Percentiles rank a stretch among this genome's conserved stretches.
Conservation (phyloP, 2,797 vertebrate genomes). For the Muscicapa striata region DNA sequence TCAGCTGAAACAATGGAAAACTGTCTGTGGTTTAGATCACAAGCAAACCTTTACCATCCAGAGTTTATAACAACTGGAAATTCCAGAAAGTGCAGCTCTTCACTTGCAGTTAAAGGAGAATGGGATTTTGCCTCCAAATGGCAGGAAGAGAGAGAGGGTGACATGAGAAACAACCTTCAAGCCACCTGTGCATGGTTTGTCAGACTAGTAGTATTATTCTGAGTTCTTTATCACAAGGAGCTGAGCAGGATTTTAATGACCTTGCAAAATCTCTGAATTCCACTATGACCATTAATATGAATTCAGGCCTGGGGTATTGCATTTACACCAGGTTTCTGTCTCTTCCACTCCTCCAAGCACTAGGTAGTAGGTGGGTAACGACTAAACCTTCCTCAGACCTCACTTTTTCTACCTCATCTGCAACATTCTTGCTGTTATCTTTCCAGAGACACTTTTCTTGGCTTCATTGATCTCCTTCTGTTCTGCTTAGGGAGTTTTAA, state of each 20-base stretch:
- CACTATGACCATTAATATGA: not conserved
- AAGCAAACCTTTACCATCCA: not conserved
- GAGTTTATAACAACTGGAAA: not conserved
- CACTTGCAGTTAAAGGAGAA: not conserved
- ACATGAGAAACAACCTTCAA: not conserved
- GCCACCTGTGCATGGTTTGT: not conserved
- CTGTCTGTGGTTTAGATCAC: not conserved
- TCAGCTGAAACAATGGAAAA: not conserved
- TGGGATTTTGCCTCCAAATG: not conserved
- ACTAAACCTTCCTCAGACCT: not conserved
- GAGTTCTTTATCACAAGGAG: not conserved
- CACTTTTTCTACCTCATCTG: not conserved
- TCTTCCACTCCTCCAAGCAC: not conserved
- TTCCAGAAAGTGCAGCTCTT: not conserved
- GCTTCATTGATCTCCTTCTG: not conserved
- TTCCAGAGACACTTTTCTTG: not conserved
- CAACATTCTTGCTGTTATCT: not conserved
- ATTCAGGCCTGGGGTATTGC: fast-evolving
- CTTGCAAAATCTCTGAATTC: not conserved
- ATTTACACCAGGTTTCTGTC: not conserved
- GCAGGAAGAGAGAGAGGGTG: not conserved
- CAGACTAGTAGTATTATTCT: not conserved
- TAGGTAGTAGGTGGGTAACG: not conserved
- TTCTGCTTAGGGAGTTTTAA: conserved; percentile 3
- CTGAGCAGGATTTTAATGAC: not conserved